Base-by-base conservation (phyloP, 2,888 invertebrate species). In the Megastigmus dorsalis region DNA sequence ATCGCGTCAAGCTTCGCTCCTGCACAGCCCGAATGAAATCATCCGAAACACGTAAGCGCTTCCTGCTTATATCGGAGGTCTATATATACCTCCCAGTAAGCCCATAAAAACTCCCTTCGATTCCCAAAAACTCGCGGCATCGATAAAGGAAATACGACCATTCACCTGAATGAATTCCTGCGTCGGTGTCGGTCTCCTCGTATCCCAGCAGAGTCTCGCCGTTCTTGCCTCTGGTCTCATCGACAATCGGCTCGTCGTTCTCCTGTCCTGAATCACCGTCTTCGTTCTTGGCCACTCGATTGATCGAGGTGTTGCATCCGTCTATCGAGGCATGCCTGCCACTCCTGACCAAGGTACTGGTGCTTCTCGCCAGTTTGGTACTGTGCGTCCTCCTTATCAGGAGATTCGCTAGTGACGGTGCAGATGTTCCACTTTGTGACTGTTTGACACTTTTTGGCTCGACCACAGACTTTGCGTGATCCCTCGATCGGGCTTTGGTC, bases 331-430 rank as follows among this genome's bases (percentile, higher is more conserved):
- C 82, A 67, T 85, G 84, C 57, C 82, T 81, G 36, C 75, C 80
- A n/a, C 81, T 72, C 66, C 84, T 84, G 23, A 84, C 82, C 69
- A 86, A 69, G 9, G 85, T 82, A 71, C 84, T 84, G 82, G 92
- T 92, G 80, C 92, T 93, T 74, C 93, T 90, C 0, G 93, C 92
- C 57, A 94, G 84, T 84, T 94, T 94, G 1, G 93, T 93, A 79
- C 93, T 93, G 81, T 94, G 92, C 4, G 93, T 93, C 70, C 93
- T 89, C 10, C 94, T 90, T 81, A 94, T 93, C 79, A 93, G 78
- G 69, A 84, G 79, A 78, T 84, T 85, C 9, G 84, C 82, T 20
- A 86, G 82, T 5, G 80, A 81, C 20, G 82, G 80, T 9, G 36
- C 62, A 23, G 63, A 38, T 88, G 78, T 93, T 93, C 93, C 93